phyloP scores from a whole-genome alignment of 2,888 invertebrate species.

The Odontocerum albicorne region DNA sequence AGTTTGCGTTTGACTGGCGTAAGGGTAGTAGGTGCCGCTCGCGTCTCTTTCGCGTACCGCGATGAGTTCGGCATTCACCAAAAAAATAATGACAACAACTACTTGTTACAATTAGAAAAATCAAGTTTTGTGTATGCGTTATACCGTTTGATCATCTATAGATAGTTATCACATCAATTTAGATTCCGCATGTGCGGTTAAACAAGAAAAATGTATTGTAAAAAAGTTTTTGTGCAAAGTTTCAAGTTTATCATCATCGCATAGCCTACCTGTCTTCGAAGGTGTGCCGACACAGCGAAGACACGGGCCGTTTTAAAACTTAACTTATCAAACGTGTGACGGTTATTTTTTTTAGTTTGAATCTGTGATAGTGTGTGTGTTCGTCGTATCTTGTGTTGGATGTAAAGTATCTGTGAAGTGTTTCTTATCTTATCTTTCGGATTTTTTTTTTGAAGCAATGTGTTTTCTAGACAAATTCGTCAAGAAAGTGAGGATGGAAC shows the following conservation, averaged over 20 bases:
- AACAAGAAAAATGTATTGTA: conserved; percentile 15
- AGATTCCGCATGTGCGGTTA: conserved; percentile 7
- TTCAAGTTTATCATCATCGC: conserved; percentile 19
- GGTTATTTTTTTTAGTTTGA: conserved; percentile 28
- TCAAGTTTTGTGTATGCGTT: conserved; percentile 3
- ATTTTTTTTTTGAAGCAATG: too few relatives aligned
- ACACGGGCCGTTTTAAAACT: conserved; percentile 22
- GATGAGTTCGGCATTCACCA: conserved; percentile 17
- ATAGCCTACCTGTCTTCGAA: conserved; percentile 21
- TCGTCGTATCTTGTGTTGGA: conserved; percentile 7
- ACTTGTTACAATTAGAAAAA: conserved; percentile 4
- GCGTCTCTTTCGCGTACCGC: conserved; percentile 11
- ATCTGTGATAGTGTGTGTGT: conserved; percentile 25
- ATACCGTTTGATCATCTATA: neutral
- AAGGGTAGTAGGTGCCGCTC: conserved; percentile 7
- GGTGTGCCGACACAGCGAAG: conserved; percentile 18
- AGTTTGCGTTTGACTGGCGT: conserved; percentile 16
- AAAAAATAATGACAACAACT: conserved; percentile 18
- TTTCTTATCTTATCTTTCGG: conserved; percentile 15
- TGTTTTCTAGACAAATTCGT: too few relatives aligned
- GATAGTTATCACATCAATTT: conserved; percentile 5
- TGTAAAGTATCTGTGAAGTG: conserved; percentile 15
- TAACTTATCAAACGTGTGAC: conserved; percentile 19
- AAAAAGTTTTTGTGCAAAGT: conserved; percentile 28
- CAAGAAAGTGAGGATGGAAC: too few relatives aligned